Evolutionary conservation across 2,797 vertebrate genomes (phyloP).

Genomic region (Dipus sagitta): DNA sequence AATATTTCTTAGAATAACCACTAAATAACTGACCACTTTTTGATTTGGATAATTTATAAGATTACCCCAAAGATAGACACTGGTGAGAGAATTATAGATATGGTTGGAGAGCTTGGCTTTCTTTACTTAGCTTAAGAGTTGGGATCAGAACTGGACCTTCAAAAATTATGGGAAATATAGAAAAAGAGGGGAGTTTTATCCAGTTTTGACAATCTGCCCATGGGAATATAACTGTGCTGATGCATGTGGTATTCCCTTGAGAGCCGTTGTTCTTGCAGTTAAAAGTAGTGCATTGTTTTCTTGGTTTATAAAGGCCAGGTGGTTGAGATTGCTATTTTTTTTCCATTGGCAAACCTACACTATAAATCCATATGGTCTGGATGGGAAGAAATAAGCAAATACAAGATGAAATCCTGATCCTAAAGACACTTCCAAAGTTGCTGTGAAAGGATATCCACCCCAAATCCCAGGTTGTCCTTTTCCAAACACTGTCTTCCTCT

Average conservation of each 20-base stretch:
- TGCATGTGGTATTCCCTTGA: conserved; percentile 24
- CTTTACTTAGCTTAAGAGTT: not conserved
- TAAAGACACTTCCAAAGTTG: not conserved
- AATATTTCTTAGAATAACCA: conserved; percentile 18
- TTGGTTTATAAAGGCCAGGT: conserved; percentile 50
- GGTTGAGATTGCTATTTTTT: conserved; percentile 33
- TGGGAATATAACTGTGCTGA: conserved; percentile 10
- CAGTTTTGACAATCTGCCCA: conserved; percentile 1
- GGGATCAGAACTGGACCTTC: not conserved
- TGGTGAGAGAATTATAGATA: not conserved
- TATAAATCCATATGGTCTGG: conserved; percentile 57
- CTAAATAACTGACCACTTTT: not conserved
- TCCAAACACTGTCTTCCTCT: not conserved
- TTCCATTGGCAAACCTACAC: conserved; percentile 39
- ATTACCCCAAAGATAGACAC: not conserved
- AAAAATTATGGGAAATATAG: not conserved
- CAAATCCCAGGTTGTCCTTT: not conserved
- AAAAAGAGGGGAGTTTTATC: not conserved
- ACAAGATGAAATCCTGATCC: not conserved
- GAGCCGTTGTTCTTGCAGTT: conserved; percentile 57
- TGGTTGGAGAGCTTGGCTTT: not conserved
- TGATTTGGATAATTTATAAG: not conserved
- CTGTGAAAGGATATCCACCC: not conserved
- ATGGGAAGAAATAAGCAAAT: conserved; percentile 55
- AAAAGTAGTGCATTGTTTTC: conserved; percentile 41